A percentile compares a stretch with the other conserved stretches of the same genome.
Conservation (phyloP, 2,113 vertebrate species). For the Azemiops feae region DNA sequence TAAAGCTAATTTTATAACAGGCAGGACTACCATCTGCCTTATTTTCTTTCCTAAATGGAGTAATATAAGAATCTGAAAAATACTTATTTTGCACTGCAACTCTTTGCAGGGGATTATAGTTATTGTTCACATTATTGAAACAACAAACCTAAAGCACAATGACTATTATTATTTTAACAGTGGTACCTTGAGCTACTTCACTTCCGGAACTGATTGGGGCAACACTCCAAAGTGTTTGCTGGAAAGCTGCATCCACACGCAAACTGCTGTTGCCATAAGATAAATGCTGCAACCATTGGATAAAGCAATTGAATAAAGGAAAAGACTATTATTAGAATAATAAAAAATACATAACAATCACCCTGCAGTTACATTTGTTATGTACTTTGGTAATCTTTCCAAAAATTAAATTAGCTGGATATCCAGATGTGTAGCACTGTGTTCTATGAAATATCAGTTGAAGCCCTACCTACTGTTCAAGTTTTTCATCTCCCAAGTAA, state of each 20-base stretch:
- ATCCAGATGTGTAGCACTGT: not conserved
- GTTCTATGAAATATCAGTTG: not conserved
- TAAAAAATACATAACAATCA: not conserved
- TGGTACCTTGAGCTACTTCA: conserved; percentile 91
- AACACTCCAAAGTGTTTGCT: conserved; percentile 96
- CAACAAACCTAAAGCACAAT: not conserved
- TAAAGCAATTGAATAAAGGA: conserved; percentile 16
- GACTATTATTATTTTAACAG: not conserved
- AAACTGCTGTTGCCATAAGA: conserved; percentile 87
- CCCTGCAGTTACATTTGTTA: not conserved
- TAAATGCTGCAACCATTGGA: conserved; percentile 78
- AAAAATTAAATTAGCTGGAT: not conserved
- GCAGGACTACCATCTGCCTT: not conserved
- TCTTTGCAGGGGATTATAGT: not conserved
- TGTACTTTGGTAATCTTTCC: not conserved
- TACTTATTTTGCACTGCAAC: not conserved
- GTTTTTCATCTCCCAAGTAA: not conserved
- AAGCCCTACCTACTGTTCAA: not conserved
- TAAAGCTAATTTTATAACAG: not conserved
- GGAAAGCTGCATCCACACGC: conserved; percentile 94
- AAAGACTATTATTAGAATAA: conserved; percentile 5
- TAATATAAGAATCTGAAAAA: not conserved
- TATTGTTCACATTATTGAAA: not conserved
- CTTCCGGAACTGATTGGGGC: conserved; percentile 96
- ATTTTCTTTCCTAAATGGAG: not conserved